Base-by-base conservation (phyloP, 2,797 vertebrate species). In the Xiphorhynchus erythropygius region DNA sequence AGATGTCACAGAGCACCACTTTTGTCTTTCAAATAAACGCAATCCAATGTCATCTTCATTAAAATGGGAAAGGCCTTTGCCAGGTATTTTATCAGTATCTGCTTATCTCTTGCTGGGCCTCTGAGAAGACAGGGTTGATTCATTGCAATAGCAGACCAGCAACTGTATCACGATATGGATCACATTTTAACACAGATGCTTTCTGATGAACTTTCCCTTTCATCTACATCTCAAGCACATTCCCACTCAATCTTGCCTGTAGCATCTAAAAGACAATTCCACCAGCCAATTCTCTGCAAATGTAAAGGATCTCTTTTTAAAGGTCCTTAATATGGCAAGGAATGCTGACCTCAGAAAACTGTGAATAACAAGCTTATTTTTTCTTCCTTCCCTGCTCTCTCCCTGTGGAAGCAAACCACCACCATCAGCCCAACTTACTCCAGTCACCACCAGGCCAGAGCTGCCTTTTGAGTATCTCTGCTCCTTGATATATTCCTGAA, bases 291-390 rank as follows among this genome's bases (percentile, higher is more conserved):
- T 64, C 83, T 67, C 55, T 35, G 52, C 39, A 82, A 89, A 94
- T 39, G 44, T 39, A 80, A 91, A 91, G 49, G 47, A 49, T 60
- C 46, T 92, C 76, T 93, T 94, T 96, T 91, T 76, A 89, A 77
- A 73, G 33, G 13, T 47, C 50, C 91, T 94, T 62, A 93, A 67
- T 74, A 82, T 62, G 44, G 46, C 46, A 82, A 95, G 67, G 91
- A 91, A 93, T 62, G 84, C 74, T 93, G 85, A 91, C 60, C 77
- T 93, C 70, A 87, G 74, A 90, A 87, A 89, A 77, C 65, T n/a
- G 49, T 57, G 67, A 94, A 79, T 90, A 77, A 79, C 67, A 82
- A 55, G 63, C 47, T 78, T 59, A 59, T 88, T 96, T 60, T 55
- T 46, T 73, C 50, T 89, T 79, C 39, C 44, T 65, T 78, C 37